Evolutionary conservation across 2,888 invertebrate genomes (phyloP), one percentile per base, ranked within the genome.

Genomic region (Phoenoteleia sp.): DNA sequence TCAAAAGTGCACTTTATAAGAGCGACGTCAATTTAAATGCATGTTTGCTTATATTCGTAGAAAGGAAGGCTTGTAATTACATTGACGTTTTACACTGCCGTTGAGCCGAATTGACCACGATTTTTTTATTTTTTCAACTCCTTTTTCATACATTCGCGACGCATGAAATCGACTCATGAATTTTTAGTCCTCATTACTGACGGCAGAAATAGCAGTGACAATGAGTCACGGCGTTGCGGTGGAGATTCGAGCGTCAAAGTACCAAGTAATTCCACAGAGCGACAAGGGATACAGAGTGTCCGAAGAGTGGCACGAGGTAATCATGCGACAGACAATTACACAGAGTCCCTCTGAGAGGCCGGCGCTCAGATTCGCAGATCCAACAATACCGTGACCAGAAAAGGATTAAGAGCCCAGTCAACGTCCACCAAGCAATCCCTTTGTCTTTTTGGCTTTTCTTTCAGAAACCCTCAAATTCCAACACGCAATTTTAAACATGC

Each of bases 291-390:
- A 19, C 45, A 25, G 67, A 45, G 64, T 21, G 69, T 81, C 69
- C 79, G 81, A 77, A 52, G 69, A 77, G 82, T 66, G 77, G 79
- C 67, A 81, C 69, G 87, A 86, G 87, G 88, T 89, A 89, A 91
- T 90, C 89, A 89, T 86, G 89, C 88, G 88, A 88, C 88, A 87
- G 90, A 89, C 89, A 90, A 90, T 91, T 90, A 88, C 87, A 87
- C 89, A 76, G 83, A 88, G 88, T 89, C 88, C 88, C 87, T 88
- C 84, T 29, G 87, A 88, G 87, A 87, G 89, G 79, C 86, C 84
- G 69, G 74, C 77, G 72, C 80, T 69, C 79, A 69, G 88, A 84
- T 84, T 87, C 83, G 81, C 54, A 47, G 74, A 80, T 81, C 62
- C 67, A 75, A 86, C 84, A 56, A 81, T 84, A 47, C 64, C 76